Evolutionary conservation across 2,797 vertebrate genomes (phyloP), one percentile per base, ranked within the genome.

Genomic region (Lates japonicus): DNA sequence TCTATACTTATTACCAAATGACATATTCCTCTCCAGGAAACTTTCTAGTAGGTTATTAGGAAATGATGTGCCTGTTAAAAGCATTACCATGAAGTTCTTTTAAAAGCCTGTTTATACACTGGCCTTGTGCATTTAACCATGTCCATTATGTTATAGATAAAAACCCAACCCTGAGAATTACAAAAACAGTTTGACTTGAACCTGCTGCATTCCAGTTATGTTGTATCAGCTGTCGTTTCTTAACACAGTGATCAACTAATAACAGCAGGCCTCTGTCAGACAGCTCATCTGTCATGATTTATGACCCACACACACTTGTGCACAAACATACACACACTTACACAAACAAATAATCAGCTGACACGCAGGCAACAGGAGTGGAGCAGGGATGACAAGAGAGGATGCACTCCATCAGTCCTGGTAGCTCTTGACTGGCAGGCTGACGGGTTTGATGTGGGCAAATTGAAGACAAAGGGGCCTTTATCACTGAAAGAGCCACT

Each of bases 181-280:
- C 20, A 42, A 12, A 31, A 49, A n/a, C 35, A n/a, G 9, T 17
- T n/a, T 67, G 39, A 70, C 13, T 55, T 0, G 0, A 46, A 25
- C 60, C 62, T 29, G 22, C 62, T 46, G 65, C 33, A 48, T 68
- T 78, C 60, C 49, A 57, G n/a, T 65, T 71, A 48, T 74, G 63
- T 90, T 42, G 46, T 52, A 35, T 79, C 71, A 57, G 68, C 71
- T 89, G 83, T 89, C 82, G 79, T 73, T 88, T 88, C 72, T 65
- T 82, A 91, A 90, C 69, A 90, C 76, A 86, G 85, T 74, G 80
- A 90, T 87, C 80, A 84, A 63, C 82, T 82, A 64, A 83, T 65
- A 61, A 59, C 3, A 3, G 55, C 70, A 44, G 42, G 51, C 44
- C 71, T 35, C 61, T 57, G 41, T 85, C 48, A 74, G 85, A 84